Base-by-base conservation (phyloP, 2,888 invertebrate genomes). In the Polyploca ridens region DNA sequence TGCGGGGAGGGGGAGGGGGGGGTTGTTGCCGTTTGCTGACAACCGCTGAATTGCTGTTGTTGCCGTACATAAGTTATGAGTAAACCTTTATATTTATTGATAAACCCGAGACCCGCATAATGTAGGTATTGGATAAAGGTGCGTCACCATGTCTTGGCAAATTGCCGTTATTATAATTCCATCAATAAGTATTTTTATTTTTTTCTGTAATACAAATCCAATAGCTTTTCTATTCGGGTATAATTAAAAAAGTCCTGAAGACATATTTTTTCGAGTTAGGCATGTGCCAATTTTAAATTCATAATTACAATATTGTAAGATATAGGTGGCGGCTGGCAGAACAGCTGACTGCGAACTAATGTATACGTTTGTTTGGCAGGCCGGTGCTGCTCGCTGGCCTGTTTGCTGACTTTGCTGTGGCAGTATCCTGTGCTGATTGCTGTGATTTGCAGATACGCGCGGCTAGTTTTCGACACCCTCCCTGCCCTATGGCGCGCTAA, bases 351-450 rank as follows among this genome's bases (percentile, higher is more conserved):
- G 73, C 73, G 80, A 78, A 87, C 89, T 93, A 93, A 93, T 87
- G 76, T 80, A 78, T 84, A 80, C 86, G 83, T 93, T 94, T 93
- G 93, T 94, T 94, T 90, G 94, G 90, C 94, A 94, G 94, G 94
- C 93, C 93, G 94, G 94, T 93, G 93, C 88, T 89, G 93, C 90
- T 78, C 88, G 94, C 92, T 93, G 93, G 94, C 93, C 93, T 93
- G 92, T 90, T 87, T 91, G 92, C 93, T 91, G 93, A 89, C 91
- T 90, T 87, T 91, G 92, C 93, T 90, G 93, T 89, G 91, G 91
- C 93, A 90, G 93, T 91, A 81, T 91, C 87, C 91, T 88, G 91
- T 91, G 91, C 93, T 90, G 93, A 86, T 89, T 88, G 89, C 89
- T 87, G 90, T 89, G 84, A 88, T 93, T 93, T 91, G 89, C 93